Evolutionary conservation across 1,140 invertebrate genomes (phyloP), one percentile per base, ranked within the genome.

Genomic region (Drosophila tani): DNA sequence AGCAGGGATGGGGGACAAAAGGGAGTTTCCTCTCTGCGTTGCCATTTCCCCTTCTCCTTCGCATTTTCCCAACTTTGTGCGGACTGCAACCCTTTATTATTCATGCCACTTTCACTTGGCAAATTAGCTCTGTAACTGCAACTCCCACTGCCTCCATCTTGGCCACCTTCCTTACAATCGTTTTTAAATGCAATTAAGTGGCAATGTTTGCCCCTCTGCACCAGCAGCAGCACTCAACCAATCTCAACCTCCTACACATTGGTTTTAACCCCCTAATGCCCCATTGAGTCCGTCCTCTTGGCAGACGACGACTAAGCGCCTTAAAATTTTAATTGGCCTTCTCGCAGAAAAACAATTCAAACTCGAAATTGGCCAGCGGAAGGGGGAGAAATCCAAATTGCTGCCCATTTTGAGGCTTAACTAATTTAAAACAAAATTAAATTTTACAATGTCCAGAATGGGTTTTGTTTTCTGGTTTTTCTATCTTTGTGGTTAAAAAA

Each of bases 171-270:
- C 27, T 56, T 56, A 35, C 47, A 82, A 85, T 90, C 79, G 74
- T 81, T 88, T 88, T 84, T 63, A 88, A 88, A 90, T 90, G 84
- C 84, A 88, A 88, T 88, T 88, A 88, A 84, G 77, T 88, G 85
- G 79, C 79, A 82, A 82, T 79, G 75, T 82, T 82, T 71, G 75
- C 80, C 41, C 57, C 19, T 11, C 27, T 55, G 32, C 53, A 21
- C 7, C 27, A 29, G 27, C 27, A 29, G 14, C 32, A 21, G 2
- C 29, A 35, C 32, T 35, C 32, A 32, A 32, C 29, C n/a, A 32
- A 7, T 8, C 27, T 7, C 14, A 40, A 19, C 43, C 7, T 35
- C 4, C 49, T 19, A 14, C 11, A 21, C 51, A 56, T 56, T 40
- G 38, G 12, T 35, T 47, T 63, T 60, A 41, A 21, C 43, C 43